Percentiles rank a stretch among this genome's conserved stretches.
These are phyloP conservation scores for Galemys pyrenaicus DNA, from an alignment of 2,113 vertebrate species.

Conservation along the genomic window DNA sequence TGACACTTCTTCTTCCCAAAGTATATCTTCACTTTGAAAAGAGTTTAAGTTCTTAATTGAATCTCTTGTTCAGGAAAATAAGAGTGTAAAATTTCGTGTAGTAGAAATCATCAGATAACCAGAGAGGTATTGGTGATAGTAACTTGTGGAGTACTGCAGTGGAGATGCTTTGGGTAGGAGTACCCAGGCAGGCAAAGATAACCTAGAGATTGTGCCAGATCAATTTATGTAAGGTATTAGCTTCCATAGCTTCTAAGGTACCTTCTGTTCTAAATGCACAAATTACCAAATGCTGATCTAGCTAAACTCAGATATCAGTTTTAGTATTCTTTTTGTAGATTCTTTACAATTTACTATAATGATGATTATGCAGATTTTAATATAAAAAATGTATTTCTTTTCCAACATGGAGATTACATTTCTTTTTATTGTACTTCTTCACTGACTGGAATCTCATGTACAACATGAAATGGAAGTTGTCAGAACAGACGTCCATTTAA, in stretches of 20 bases:
- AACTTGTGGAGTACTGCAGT: background rate
- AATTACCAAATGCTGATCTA: background rate
- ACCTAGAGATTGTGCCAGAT: background rate
- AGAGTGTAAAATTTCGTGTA: accelerated
- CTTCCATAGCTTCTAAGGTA: background rate
- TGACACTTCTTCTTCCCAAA: background rate
- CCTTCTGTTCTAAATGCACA: background rate
- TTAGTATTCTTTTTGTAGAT: no score
- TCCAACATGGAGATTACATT: no score
- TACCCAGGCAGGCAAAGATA: no score
- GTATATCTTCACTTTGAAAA: background rate
- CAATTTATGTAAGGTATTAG: background rate
- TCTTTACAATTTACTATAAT: no score
- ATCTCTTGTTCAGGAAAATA: background rate
- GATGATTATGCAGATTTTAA: no score
- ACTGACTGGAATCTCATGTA: no score
- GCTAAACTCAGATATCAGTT: no score
- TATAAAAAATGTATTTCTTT: no score
- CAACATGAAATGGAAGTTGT: no score
- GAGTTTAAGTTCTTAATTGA: background rate
- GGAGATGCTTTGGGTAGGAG: background rate
- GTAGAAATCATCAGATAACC: background rate
- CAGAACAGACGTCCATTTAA: no score
- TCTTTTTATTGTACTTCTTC: no score
- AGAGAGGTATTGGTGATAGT: no score